A percentile compares a stretch with the other conserved stretches of the same genome.
Evolutionary conservation across 2,888 invertebrate species (phyloP).

Genomic region (Folsomia manolachei): DNA sequence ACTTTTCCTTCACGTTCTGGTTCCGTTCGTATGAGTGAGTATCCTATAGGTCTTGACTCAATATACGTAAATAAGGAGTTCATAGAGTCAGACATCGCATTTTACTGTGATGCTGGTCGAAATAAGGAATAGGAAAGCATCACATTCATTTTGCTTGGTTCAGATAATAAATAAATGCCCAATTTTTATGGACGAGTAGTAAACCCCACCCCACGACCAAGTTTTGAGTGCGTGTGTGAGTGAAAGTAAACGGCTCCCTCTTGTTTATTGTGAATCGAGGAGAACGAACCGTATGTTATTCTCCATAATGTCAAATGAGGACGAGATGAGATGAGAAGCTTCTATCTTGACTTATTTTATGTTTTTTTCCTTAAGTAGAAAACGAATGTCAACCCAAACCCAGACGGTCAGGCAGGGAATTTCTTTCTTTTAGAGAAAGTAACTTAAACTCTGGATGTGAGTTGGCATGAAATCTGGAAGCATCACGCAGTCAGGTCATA

Average conservation of each 20-base stretch:
- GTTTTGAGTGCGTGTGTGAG: not conserved
- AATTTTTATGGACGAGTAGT: slow-evolving; percentile 1
- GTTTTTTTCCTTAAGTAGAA: no score
- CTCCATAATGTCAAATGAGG: not conserved
- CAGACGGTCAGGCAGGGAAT: no score
- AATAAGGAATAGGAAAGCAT: not conserved
- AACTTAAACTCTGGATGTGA: no score
- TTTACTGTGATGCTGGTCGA: no score
- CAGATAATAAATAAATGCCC: slow-evolving; percentile 1
- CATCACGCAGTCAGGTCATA: not conserved
- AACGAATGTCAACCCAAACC: no score
- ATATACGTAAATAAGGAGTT: no score
- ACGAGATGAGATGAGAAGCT: not conserved
- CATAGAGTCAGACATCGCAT: not conserved
- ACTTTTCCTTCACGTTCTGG: not conserved
- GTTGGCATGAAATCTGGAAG: not conserved
- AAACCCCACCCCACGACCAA: no score
- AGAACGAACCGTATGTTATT: not conserved
- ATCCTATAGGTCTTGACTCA: not conserved
- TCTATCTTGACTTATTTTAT: not conserved
- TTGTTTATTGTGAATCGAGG: not conserved
- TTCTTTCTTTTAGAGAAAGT: not conserved
- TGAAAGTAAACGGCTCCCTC: not conserved
- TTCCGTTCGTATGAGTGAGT: not conserved
- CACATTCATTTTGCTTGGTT: not conserved